Percentiles rank a stretch among this genome's conserved stretches.
These are phyloP conservation scores for Dynastes grantii DNA, from an alignment of 2,888 invertebrate genomes.

Conservation along the genomic window DNA sequence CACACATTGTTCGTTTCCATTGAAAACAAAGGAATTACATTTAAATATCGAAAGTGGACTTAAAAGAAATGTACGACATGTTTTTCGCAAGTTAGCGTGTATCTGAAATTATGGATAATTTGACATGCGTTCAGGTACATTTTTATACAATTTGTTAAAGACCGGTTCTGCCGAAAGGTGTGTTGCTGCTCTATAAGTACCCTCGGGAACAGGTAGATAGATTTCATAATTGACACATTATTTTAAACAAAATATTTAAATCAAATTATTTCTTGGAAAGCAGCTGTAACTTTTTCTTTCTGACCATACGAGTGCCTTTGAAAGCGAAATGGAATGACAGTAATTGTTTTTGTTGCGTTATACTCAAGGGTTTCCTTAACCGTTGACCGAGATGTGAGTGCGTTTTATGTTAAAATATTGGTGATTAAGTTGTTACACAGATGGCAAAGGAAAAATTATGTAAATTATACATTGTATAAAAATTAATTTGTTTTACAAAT, in stretches of 20 bases:
- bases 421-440: slow-evolving; percentile 12
- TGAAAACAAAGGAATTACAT: slow-evolving; percentile 28
- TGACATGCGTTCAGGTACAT: slow-evolving; percentile 27
- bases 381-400: neutral
- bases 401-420: slow-evolving; percentile 11
- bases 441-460: neutral
- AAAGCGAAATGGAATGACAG: slow-evolving; percentile 27
- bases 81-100: slow-evolving; percentile 31
- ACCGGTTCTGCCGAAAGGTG: slow-evolving; percentile 37
- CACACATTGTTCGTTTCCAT: neutral
- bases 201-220: slow-evolving; percentile 10
- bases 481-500: too few species aligned
- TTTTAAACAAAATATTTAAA: slow-evolving; percentile 51
- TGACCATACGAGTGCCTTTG: slow-evolving; percentile 10
- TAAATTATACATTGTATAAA: too few species aligned
- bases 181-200: slow-evolving; percentile 22
- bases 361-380: neutral
- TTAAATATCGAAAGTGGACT: slow-evolving; percentile 15
- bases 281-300: slow-evolving; percentile 48
- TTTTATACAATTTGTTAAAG: slow-evolving; percentile 31
- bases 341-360: slow-evolving; percentile 23
- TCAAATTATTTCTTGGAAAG: slow-evolving; percentile 50
- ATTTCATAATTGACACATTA: slow-evolving; percentile 51
- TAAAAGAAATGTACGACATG: slow-evolving; percentile 11
- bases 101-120: slow-evolving; percentile 37